These are phyloP conservation scores for Ectropis grisescens DNA, from an alignment of 1,140 invertebrate genomes.

Conservation along the genomic window DNA sequence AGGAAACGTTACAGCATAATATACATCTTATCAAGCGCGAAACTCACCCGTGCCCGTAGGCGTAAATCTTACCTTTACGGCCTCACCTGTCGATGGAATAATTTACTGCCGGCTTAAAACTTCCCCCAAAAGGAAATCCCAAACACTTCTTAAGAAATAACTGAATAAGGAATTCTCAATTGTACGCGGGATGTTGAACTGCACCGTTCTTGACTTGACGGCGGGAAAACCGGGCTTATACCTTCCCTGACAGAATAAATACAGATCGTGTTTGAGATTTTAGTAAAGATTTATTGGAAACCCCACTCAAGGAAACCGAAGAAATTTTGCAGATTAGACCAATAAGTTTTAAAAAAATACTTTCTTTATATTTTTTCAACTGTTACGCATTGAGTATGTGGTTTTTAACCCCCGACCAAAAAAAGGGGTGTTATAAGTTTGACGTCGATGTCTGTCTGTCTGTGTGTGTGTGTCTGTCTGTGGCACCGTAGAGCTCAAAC, in stretches of 20 bases:
- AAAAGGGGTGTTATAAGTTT: too few species aligned
- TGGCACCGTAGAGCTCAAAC: too few species aligned
- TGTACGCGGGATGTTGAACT: conserved; percentile 33
- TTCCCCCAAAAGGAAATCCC: conserved; percentile 55
- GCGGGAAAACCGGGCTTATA: conserved; percentile 41
- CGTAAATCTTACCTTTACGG: conserved; percentile 67
- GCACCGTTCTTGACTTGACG: conserved; percentile 24
- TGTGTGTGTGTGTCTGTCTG: too few species aligned
- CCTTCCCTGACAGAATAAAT: conserved; percentile 44
- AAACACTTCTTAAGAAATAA: conserved; percentile 65
- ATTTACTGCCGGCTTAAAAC: conserved; percentile 67
- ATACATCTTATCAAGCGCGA: conserved; percentile 61
- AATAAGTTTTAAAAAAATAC: too few species aligned
- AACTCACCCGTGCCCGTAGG: conserved; percentile 37
- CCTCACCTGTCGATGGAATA: conserved; percentile 67
- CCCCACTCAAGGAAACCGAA: too few species aligned
- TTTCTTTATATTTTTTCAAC: too few species aligned
- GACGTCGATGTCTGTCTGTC: too few species aligned
- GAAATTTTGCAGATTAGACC: too few species aligned
- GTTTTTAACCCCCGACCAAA: too few species aligned
- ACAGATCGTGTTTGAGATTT: conserved; percentile 15
- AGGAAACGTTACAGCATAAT: conserved; percentile 41
- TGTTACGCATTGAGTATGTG: too few species aligned
- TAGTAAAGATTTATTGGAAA: conserved; percentile 1
- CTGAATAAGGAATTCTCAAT: conserved; percentile 62